Evolutionary conservation across 2,113 vertebrate genomes (phyloP), one percentile per base, ranked within the genome.

Genomic region (Microcebus murinus): DNA sequence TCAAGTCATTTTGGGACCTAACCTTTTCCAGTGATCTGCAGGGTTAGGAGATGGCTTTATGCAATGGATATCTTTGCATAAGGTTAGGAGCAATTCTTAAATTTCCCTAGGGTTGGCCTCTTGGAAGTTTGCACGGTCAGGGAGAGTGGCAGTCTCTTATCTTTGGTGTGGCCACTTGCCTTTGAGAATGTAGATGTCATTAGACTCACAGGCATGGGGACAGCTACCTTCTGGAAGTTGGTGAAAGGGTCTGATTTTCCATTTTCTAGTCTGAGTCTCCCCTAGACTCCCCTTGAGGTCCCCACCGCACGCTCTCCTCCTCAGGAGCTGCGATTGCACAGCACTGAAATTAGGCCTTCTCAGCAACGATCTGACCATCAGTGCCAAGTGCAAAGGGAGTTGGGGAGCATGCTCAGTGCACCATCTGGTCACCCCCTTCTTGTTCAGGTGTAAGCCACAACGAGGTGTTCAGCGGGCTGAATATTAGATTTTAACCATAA

Each of bases 341-440:
- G 57, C 83, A 57, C 59, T 91, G 84, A 91, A 93, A 93, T 91
- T 42, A 87, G 87, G 50, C 59, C 76, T 84, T 96, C 80, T 85
- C 71, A 84, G 71, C 89, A 95, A 87, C 87, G 80, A 55, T 94
- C 50, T 87, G 90, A 95, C 79, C 70, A 10, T 55, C 84, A 91
- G 85, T 84, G 90, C 80, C 84, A 94, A 97, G 76, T 70, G 76
- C 63, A 92, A 79, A 93, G 80, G 89, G 74, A 94, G 42, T 25
- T 71, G 90, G 84, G 71, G 80, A 87, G 55, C 15, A 45, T 82
- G 86, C 65, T 90, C 74, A 92, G 87, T 81, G 65, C 3, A 55
- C 92, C 92, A 96, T 95, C 94, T 97, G 90, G 68, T 39, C 68
- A 90, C 36, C 81, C 50, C 74, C 50, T 87, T 80, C 42, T 81